Percentiles rank a stretch among this genome's conserved stretches.
phyloP scores from a whole-genome alignment of 2,888 invertebrate species.

The Cybosia mesomella region DNA sequence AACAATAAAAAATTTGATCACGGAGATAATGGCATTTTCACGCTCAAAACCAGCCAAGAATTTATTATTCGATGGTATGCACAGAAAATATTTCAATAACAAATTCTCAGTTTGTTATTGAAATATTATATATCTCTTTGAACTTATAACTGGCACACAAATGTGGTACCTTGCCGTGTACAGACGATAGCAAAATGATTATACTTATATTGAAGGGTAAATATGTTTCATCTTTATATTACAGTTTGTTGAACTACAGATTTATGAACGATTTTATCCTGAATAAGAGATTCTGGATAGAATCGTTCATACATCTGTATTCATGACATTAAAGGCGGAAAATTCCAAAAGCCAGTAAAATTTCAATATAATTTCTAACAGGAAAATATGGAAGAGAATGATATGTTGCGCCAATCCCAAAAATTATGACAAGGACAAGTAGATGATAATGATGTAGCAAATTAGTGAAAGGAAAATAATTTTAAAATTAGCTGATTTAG shows the following conservation, averaged over 20 bases:
- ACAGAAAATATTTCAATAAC: constrained; percentile 43
- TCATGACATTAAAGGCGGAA: background rate
- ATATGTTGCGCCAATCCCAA: too few relatives aligned
- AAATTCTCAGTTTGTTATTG: too few relatives aligned
- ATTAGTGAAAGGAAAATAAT: background rate
- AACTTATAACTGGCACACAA: constrained; percentile 20
- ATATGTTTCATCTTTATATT: background rate
- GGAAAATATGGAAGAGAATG: background rate
- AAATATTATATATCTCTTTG: constrained; percentile 36
- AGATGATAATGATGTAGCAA: background rate
- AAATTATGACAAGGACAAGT: too few relatives aligned
- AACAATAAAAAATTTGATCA: constrained; percentile 39
- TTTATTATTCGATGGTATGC: constrained; percentile 31
- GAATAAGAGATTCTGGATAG: too few relatives aligned
- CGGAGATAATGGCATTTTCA: constrained; percentile 40
- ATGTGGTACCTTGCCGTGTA: constrained; percentile 6
- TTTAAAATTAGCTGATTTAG: too few relatives aligned
- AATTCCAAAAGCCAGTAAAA: background rate
- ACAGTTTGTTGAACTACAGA: background rate
- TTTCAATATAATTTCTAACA: background rate
- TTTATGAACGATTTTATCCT: background rate
- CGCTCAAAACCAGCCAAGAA: constrained; percentile 40
- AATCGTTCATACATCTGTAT: too few relatives aligned
- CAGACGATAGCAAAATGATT: constrained; percentile 8
- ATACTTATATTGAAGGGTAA: constrained; percentile 4